A percentile compares a stretch with the other conserved stretches of the same genome.
Conservation (phyloP, 2,113 vertebrate genomes). For the Carassius gibelio region DNA sequence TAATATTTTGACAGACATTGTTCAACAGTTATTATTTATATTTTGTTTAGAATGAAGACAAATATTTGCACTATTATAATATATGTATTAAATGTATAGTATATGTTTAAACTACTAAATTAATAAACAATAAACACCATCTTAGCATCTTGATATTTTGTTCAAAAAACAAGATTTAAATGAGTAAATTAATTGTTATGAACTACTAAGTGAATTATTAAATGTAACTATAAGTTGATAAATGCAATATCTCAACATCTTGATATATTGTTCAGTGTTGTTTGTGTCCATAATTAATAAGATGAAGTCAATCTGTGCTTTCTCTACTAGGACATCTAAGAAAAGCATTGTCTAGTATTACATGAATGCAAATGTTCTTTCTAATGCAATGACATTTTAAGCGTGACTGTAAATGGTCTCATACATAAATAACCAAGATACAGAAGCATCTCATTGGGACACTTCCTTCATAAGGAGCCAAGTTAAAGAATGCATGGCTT, state of each 20-base stretch:
- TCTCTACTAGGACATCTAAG: neutral
- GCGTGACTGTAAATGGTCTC: neutral
- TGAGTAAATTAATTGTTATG: too few relatives aligned
- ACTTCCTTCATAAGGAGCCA: slow-evolving; percentile 4
- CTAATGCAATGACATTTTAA: too few relatives aligned
- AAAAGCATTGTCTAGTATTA: neutral
- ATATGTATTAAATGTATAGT: too few relatives aligned
- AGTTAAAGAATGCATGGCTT: neutral
- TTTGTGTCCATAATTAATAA: neutral
- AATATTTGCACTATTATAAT: neutral
- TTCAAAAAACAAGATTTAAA: neutral
- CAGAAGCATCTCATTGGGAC: neutral
- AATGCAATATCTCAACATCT: neutral
- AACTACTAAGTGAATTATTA: too few relatives aligned
- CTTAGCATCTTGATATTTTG: neutral
- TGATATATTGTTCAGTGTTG: neutral
- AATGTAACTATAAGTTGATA: too few relatives aligned
- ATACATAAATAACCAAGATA: neutral
- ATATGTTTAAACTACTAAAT: too few relatives aligned
- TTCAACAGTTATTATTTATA: neutral
- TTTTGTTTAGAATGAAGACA: neutral
- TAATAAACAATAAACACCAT: neutral
- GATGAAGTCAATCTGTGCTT: neutral
- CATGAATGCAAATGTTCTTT: too few relatives aligned
- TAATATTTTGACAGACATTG: neutral